phyloP scores from a whole-genome alignment of 2,888 invertebrate species.

The Choristoneura rosaceana region DNA sequence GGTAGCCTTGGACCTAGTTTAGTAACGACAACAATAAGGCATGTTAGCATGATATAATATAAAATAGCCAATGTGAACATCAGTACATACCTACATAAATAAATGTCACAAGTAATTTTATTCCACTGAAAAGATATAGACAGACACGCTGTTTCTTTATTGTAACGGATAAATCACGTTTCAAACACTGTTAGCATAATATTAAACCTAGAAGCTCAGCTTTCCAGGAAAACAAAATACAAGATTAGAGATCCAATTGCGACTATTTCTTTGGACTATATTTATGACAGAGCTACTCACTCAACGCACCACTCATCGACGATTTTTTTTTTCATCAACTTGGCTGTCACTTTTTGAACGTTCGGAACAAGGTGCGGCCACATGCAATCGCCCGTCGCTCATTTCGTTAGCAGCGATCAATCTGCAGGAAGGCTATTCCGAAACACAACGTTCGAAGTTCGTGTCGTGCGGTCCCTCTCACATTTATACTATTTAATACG shows the following conservation, averaged over 20 bases:
- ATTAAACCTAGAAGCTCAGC: conserved; percentile 8
- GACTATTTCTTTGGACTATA: neutral
- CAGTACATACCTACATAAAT: conserved; percentile 35
- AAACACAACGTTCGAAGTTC: no score
- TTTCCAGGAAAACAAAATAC: conserved; percentile 29
- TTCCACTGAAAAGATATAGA: neutral
- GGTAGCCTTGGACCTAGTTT: conserved; percentile 71
- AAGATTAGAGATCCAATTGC: neutral
- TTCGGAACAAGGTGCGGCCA: neutral
- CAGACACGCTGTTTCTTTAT: neutral
- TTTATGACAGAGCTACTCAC: neutral
- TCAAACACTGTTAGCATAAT: conserved; percentile 12
- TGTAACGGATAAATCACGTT: neutral
- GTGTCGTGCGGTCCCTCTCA: no score
- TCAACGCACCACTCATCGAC: neutral
- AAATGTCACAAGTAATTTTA: conserved; percentile 27
- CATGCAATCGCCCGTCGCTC: no score
- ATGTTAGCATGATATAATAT: conserved; percentile 51
- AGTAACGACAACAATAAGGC: conserved; percentile 64
- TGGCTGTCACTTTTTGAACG: neutral
- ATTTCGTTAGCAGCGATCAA: no score
- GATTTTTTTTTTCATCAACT: neutral
- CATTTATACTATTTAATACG: no score
- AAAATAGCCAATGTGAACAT: conserved; percentile 39
- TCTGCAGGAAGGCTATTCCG: no score